Percentiles rank a stretch among this genome's conserved stretches.
Conservation (phyloP, 2,888 invertebrate species). For the Cylloceria caligata region DNA sequence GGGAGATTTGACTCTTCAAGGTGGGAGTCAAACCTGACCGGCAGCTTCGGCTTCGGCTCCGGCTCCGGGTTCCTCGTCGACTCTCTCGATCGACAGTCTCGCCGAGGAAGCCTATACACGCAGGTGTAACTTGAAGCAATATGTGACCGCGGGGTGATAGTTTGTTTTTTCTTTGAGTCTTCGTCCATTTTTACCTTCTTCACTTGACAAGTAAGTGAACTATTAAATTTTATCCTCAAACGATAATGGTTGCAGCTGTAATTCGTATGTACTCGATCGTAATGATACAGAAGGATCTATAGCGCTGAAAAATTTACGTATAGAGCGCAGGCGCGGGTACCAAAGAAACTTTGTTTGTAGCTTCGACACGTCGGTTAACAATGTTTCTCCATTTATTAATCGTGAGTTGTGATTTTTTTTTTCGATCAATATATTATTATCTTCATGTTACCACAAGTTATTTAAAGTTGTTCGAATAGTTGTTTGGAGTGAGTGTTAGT, state of each 20-base stretch:
- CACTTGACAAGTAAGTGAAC: constrained; percentile 44
- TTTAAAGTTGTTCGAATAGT: not conserved
- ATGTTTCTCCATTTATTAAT: not conserved
- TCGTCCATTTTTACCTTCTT: not conserved
- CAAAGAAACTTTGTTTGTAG: not conserved
- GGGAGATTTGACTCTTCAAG: constrained; percentile 72
- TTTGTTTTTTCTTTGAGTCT: constrained; percentile 10
- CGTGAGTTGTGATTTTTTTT: not conserved
- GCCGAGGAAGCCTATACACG: constrained; percentile 75
- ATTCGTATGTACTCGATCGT: not conserved
- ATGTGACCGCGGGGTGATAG: constrained; percentile 57
- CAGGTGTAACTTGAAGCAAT: constrained; percentile 60
- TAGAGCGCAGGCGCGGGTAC: constrained; percentile 11
- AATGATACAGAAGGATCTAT: constrained; percentile 15
- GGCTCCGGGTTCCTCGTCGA: constrained; percentile 64
- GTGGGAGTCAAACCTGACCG: constrained; percentile 79
- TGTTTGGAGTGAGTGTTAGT: not conserved
- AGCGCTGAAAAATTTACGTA: constrained; percentile 4
- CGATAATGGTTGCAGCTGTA: not conserved
- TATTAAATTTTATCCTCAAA: not conserved
- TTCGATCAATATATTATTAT: not conserved
- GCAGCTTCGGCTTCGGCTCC: constrained; percentile 68
- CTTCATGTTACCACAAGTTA: no score
- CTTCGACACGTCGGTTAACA: constrained; percentile 2
- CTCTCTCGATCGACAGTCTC: constrained; percentile 77